Percentiles rank a stretch among this genome's conserved stretches.
phyloP scores from a whole-genome alignment of 2,113 vertebrate genomes.

The Leucopternis melanops region DNA sequence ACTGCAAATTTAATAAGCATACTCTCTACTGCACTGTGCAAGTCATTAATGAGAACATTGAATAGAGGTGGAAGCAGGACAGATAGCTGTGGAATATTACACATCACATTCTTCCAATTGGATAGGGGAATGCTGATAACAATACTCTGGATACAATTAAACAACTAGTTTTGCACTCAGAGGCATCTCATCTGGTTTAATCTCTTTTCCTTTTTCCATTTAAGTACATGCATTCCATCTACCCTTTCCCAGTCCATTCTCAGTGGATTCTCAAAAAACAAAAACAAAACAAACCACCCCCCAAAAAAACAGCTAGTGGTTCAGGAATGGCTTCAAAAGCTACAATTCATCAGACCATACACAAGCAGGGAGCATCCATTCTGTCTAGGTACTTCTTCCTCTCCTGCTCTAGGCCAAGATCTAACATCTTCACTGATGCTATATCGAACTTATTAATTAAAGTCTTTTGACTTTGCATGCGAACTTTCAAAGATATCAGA shows the following conservation, averaged over 20 bases:
- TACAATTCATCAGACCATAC: not conserved
- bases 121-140: conserved; percentile 18
- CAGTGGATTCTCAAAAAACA: not conserved
- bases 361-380: not conserved
- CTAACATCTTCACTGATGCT: not conserved
- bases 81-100: conserved; percentile 29
- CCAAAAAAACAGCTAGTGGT: not conserved
- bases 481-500: not conserved
- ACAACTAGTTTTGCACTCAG: not conserved
- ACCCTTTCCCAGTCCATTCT: not conserved
- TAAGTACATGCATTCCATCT: not conserved
- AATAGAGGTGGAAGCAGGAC: conserved; percentile 33
- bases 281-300: not conserved
- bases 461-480: not conserved
- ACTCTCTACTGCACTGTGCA: not conserved
- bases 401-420: not conserved
- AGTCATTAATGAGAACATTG: not conserved
- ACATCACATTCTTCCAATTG: not conserved
- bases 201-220: conserved; percentile 21
- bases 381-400: not conserved
- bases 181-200: not conserved
- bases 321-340: not conserved
- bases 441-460: not conserved
- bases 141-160: not conserved
- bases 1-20: not conserved